Percentiles rank a stretch among this genome's conserved stretches.
phyloP scores from a whole-genome alignment of 2,797 vertebrate genomes.

The Glyptemys insculpta region DNA sequence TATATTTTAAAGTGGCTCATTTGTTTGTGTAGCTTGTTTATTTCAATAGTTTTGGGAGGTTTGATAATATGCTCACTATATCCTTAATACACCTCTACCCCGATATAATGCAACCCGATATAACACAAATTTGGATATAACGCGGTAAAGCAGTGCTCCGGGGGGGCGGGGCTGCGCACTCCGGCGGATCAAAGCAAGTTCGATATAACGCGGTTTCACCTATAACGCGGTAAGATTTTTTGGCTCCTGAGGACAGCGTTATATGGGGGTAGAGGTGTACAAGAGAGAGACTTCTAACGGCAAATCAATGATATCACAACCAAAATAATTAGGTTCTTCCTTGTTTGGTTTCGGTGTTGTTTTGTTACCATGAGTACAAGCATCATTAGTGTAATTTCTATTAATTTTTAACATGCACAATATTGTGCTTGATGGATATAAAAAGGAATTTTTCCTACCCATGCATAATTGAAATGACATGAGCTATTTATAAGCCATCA shows the following conservation, averaged over 20 bases:
- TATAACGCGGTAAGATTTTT: too few species aligned
- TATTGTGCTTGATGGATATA: not conserved
- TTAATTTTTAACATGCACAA: too few species aligned
- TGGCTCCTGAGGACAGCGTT: too few species aligned
- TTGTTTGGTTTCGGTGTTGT: not conserved
- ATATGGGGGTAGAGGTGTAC: too few species aligned
- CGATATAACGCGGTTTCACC: too few species aligned
- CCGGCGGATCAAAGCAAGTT: too few species aligned
- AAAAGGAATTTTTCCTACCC: not conserved
- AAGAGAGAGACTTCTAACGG: not conserved
- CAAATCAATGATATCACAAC: not conserved
- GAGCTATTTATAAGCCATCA: not conserved
- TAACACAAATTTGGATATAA: too few species aligned
- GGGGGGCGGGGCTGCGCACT: too few species aligned
- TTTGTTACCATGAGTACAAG: slow-evolving; percentile 24
- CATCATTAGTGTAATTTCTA: not conserved
- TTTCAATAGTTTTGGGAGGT: not conserved
- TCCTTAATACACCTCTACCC: not conserved
- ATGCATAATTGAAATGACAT: not conserved
- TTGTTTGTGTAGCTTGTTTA: not conserved
- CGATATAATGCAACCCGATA: too few species aligned
- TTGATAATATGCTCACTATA: not conserved
- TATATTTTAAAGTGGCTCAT: too few species aligned
- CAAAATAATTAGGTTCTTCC: not conserved
- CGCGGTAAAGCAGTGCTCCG: too few species aligned